Evolutionary conservation across 37 sponge, comb jelly and placozoan species (phyloP), one percentile per base, ranked within the genome.

Genomic region (Halisarca cf. caerulea): DNA sequence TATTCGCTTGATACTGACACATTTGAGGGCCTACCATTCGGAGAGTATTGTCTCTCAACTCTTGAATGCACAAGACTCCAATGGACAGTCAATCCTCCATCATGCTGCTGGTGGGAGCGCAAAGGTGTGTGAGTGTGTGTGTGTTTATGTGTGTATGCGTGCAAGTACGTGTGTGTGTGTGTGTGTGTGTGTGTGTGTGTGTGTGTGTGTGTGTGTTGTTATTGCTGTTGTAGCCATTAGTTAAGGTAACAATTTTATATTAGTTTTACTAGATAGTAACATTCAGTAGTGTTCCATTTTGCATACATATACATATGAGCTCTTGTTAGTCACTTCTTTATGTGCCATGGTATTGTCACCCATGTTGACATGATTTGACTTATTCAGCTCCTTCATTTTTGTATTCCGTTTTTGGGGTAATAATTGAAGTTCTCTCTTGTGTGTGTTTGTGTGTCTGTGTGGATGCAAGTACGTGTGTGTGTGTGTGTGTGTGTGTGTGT

Each of bases 1-100:
- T 43, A 5, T 74, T 2, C 77, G 77, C 21, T 9, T 74, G 14
- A 23, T 74, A 23, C 77, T 74, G 14, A 74, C 77, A 3, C 77
- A 41, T 44, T 2, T 74, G 6, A 20, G 77, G 6, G 77, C 77
- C 21, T 37, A 74, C 25, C 77, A 74, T 44, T 74, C 77, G 0
- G 77, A 74, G 77, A 17, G 15, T n/a, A 74, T 44, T 23, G 42
- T 74, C 21, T 33, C 77, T 41, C 39, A 40, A 2, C 42, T 74
- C 15, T 21, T 74, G 25, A 40, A 40, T 21, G 8, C 77, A 23
- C 77, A 74, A 44, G 77, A 74, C 25, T n/a, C 9, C 44, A 74
- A 74, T 37, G 77, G 77, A 39, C 77, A 74, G 77, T 44, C 77
- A 9, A 37, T 74, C 23, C 38, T 74, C 20, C 77, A 74, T 25